A percentile compares a stretch with the other conserved stretches of the same genome.
Conservation (phyloP, 2,113 vertebrate genomes). For the Cephalopholis sonnerati region DNA sequence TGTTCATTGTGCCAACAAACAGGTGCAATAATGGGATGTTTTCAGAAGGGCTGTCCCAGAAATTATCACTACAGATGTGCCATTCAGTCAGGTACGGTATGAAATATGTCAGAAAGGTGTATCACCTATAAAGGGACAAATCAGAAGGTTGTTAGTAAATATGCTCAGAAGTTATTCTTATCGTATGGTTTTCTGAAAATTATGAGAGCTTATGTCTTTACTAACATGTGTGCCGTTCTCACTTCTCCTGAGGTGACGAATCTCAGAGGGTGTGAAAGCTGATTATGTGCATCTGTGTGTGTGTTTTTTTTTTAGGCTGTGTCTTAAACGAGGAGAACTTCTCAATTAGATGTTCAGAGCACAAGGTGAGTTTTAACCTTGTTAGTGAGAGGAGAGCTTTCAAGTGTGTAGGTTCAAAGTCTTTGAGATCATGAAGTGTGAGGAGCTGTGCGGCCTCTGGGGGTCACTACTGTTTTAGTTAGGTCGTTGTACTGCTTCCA, state of each 20-base stretch:
- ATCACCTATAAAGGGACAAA: neutral
- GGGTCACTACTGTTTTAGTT: neutral
- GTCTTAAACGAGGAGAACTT: constrained; percentile 85
- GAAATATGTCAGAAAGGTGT: neutral
- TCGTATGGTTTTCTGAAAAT: neutral
- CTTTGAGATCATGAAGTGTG: neutral
- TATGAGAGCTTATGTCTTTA: constrained; percentile 6
- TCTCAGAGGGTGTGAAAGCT: neutral
- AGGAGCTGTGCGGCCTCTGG: neutral
- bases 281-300: constrained; percentile 1
- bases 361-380: constrained; percentile 74
- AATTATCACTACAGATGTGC: constrained; percentile 86
- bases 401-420: neutral
- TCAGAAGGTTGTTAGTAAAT: neutral
- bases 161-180: neutral
- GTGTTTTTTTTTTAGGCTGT: constrained; percentile 72
- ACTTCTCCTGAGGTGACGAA: neutral
- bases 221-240: neutral
- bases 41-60: constrained; percentile 81
- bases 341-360: constrained; percentile 82
- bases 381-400: neutral
- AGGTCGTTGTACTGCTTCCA: neutral
- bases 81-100: constrained; percentile 76
- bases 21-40: constrained; percentile 85
- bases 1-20: constrained; percentile 77